Conservation (phyloP, 92 coral and sea anemone genomes). For the Epizoanthus stellaris region DNA sequence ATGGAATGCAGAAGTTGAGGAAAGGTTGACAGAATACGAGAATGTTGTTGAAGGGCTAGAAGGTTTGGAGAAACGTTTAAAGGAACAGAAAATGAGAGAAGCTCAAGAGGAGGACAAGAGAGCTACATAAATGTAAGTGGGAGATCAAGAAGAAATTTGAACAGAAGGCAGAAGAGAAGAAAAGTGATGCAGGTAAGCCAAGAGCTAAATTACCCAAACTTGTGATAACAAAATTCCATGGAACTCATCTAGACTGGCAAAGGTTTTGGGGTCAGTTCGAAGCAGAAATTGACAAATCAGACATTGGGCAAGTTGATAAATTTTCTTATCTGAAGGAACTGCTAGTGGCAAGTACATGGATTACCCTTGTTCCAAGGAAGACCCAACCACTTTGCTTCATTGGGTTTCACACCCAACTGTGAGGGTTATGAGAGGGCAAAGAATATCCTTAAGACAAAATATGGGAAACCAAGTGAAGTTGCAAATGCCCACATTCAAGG, state of each 20-base stretch:
- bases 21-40: constrained; percentile 12
- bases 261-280: constrained; percentile 54
- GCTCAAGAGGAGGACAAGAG: constrained; percentile 26
- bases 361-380: too few relatives aligned
- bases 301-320: constrained; percentile 45
- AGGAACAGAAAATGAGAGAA: constrained; percentile 33
- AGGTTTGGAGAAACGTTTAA: constrained; percentile 23
- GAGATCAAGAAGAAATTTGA: constrained; percentile 25
- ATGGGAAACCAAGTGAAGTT: constrained; percentile 64
- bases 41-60: constrained; percentile 13
- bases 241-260: constrained; percentile 24
- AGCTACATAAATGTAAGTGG: constrained; percentile 5
- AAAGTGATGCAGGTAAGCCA: constrained; percentile 18
- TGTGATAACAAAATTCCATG: constrained; percentile 36
- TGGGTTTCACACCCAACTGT: too few relatives aligned
- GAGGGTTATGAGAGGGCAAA: constrained; percentile 30
- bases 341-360: constrained; percentile 48
- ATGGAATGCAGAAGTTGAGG: constrained; percentile 24
- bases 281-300: constrained; percentile 54
- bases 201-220: constrained; percentile 19
- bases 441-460: constrained; percentile 21
- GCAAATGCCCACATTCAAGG: constrained; percentile 61
- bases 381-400: too few relatives aligned
- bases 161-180: not conserved
- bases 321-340: constrained; percentile 52